A percentile compares a stretch with the other conserved stretches of the same genome.
Evolutionary conservation across 2,113 vertebrate species (phyloP).

Genomic region (Heptranchias perlo): DNA sequence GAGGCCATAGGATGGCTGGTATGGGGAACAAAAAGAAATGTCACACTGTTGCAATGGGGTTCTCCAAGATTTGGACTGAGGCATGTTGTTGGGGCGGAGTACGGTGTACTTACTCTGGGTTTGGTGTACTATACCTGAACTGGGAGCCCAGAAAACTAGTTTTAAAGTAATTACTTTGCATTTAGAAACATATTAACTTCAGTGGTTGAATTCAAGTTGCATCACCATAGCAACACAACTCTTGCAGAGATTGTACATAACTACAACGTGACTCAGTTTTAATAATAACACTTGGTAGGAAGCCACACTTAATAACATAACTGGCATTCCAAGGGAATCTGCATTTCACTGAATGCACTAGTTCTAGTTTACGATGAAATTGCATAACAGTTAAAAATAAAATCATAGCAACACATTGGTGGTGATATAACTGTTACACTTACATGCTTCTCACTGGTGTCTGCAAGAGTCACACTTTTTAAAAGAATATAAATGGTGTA

Average conservation of each 20-base stretch:
- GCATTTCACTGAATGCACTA: background rate
- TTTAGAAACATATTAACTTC: constrained; percentile 14
- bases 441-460: background rate
- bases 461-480: background rate
- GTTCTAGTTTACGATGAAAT: background rate
- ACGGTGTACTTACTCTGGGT: too few relatives aligned
- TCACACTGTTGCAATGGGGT: too few relatives aligned
- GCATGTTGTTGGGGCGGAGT: too few relatives aligned
- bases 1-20: too few relatives aligned
- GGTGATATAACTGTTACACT: background rate
- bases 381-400: background rate
- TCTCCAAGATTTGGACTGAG: too few relatives aligned
- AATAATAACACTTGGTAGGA: background rate
- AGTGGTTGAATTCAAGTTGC: background rate
- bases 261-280: background rate
- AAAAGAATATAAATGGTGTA: background rate
- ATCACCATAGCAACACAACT: constrained; percentile 13
- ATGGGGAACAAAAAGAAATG: too few relatives aligned
- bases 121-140: too few relatives aligned
- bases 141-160: background rate
- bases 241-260: background rate
- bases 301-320: background rate
- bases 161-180: background rate
- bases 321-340: background rate
- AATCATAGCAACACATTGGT: background rate